Percentiles rank a stretch among this genome's conserved stretches.
Conservation (phyloP, 2,888 invertebrate species). For the Byasa hedistus region DNA sequence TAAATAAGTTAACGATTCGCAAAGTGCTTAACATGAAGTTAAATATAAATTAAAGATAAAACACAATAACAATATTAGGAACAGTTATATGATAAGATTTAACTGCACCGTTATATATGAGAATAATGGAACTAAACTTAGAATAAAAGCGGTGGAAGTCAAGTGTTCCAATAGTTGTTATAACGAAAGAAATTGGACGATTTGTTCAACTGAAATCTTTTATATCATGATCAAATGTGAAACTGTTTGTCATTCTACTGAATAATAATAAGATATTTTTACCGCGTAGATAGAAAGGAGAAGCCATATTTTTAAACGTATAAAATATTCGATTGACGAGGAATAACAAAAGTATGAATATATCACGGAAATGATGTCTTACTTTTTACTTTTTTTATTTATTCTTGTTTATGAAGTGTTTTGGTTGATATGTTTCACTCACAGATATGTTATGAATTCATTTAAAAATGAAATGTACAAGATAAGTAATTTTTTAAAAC, state of each 20-base stretch:
- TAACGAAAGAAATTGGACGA: constrained; percentile 22
- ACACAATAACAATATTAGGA: neutral
- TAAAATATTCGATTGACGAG: no score
- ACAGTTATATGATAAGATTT: neutral
- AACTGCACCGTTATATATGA: neutral
- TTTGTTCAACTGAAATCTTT: constrained; percentile 6
- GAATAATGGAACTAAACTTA: constrained; percentile 1
- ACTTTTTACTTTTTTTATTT: no score
- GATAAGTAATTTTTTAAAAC: no score
- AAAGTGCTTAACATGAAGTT: neutral
- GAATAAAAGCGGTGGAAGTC: constrained; percentile 2
- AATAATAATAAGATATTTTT: neutral
- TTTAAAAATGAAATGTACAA: no score
- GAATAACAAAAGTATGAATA: no score
- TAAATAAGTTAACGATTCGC: neutral
- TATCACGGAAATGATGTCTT: no score
- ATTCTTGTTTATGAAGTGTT: no score
- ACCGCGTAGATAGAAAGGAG: neutral
- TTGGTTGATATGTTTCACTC: no score
- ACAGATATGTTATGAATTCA: no score
- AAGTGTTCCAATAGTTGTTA: constrained; percentile 10
- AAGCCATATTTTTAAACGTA: no score
- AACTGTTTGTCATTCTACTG: neutral
- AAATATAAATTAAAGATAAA: neutral
- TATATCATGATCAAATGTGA: constrained; percentile 12